These are phyloP conservation scores for Amyelois transitella DNA, from an alignment of 1,140 invertebrate species.

Conservation along the genomic window DNA sequence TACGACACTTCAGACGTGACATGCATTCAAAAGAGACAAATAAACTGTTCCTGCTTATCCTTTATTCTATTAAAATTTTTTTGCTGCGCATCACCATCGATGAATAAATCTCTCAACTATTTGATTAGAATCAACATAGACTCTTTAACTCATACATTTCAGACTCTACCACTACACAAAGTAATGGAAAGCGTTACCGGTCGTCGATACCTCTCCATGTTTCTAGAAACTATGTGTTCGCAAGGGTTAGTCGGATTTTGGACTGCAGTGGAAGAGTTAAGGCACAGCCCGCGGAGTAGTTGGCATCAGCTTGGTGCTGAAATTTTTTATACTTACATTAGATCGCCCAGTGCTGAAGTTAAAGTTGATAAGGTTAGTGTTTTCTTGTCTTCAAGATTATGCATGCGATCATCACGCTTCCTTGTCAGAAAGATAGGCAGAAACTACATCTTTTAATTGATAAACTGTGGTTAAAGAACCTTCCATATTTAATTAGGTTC, in stretches of 20 bases:
- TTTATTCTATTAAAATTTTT: too few species aligned
- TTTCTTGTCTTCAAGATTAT: not conserved
- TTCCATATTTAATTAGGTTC: too few species aligned
- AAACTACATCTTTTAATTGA: too few species aligned
- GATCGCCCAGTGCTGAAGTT: constrained; percentile 84
- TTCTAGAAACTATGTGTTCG: constrained; percentile 86
- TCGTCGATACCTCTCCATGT: constrained; percentile 84
- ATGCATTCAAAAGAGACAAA: too few species aligned
- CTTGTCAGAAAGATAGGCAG: too few species aligned
- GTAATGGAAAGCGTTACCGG: constrained; percentile 83
- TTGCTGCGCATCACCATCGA: too few species aligned
- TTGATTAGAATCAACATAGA: too few species aligned
- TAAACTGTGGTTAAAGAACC: too few species aligned
- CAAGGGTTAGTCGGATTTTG: constrained; percentile 90
- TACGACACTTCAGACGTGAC: too few species aligned
- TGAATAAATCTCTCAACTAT: too few species aligned
- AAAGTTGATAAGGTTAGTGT: constrained; percentile 81
- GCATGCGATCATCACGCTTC: too few species aligned
- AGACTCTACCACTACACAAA: constrained; percentile 78
- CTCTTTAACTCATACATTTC: constrained; percentile 15
- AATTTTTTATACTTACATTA: constrained; percentile 92
- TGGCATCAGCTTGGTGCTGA: constrained; percentile 93
- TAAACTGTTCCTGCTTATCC: too few species aligned
- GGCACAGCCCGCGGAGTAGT: constrained; percentile 80
- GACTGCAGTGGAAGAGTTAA: constrained; percentile 90